Evolutionary conservation across 1,140 invertebrate species (phyloP).

Genomic region (Helicoverpa armigera): DNA sequence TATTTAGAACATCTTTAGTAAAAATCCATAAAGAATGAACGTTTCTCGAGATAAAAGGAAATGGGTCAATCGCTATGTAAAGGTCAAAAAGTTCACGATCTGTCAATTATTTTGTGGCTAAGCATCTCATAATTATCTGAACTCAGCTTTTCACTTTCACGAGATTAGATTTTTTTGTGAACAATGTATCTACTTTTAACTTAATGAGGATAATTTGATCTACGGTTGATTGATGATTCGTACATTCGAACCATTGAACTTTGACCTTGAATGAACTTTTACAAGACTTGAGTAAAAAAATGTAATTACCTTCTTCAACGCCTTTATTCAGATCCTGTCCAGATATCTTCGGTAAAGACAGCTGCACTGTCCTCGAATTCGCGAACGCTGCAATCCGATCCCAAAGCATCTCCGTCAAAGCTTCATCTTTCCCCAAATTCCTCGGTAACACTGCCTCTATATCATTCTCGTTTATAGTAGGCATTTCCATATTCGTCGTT

Average conservation of each 20-base stretch:
- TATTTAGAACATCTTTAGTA: too few species aligned
- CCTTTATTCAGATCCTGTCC: constrained; percentile 89
- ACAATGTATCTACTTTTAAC: too few species aligned
- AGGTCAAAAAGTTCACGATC: neutral
- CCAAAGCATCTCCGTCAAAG: constrained; percentile 90
- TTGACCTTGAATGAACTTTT: neutral
- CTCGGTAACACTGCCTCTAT: constrained; percentile 89
- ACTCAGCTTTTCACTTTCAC: too few species aligned
- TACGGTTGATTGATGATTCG: neutral
- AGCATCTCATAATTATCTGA: too few species aligned
- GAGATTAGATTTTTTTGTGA: too few species aligned
- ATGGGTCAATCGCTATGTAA: neutral
- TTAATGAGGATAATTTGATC: too few species aligned
- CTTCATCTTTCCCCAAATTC: constrained; percentile 88
- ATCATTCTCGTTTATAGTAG: constrained; percentile 87
- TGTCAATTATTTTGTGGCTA: too few species aligned
- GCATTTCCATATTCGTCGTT: constrained; percentile 78
- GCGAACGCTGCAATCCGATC: constrained; percentile 90
- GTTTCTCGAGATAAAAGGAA: neutral
- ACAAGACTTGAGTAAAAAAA: neutral
- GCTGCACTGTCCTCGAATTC: constrained; percentile 91
- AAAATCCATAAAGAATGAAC: too few species aligned
- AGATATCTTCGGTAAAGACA: constrained; percentile 91
- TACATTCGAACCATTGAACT: neutral
- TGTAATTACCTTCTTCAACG: constrained; percentile 91